A percentile compares a stretch with the other conserved stretches of the same genome.
These are phyloP conservation scores for Panagrolaimus sp. DNA, from an alignment of 1,140 invertebrate species.

Conservation along the genomic window DNA sequence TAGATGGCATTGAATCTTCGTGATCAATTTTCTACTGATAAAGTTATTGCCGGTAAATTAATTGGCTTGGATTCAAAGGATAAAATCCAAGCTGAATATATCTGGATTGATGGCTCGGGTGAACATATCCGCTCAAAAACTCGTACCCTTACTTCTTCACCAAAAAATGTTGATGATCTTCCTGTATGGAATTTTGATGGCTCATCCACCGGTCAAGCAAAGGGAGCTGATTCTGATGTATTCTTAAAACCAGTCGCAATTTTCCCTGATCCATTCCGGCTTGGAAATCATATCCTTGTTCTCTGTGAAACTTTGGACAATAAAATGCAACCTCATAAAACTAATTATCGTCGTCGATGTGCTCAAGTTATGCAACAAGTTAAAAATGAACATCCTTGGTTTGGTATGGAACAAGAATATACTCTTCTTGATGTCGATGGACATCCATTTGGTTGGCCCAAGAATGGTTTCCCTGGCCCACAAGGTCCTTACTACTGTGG, in stretches of 20 bases:
- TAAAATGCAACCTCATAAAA: conserved; percentile 70
- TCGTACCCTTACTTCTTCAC: conserved; percentile 72
- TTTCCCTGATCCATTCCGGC: conserved; percentile 84
- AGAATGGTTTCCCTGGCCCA: conserved; percentile 84
- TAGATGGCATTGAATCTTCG: conserved; percentile 55
- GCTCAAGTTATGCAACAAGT: conserved; percentile 70
- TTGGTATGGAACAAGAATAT: conserved; percentile 89
- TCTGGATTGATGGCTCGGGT: conserved; percentile 91
- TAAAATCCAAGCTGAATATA: conserved; percentile 75
- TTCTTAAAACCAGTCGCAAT: conserved; percentile 80
- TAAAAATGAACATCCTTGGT: conserved; percentile 74
- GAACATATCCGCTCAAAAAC: conserved; percentile 81
- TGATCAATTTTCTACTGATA: conserved; percentile 66
- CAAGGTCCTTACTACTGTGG: conserved; percentile 91
- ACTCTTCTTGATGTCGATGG: conserved; percentile 79
- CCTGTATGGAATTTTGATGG: conserved; percentile 95
- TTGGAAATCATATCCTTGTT: conserved; percentile 72
- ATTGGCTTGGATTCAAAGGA: conserved; percentile 71
- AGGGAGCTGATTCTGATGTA: conserved; percentile 73
- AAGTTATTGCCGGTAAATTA: conserved; percentile 69
- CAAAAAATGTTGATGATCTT: conserved; percentile 72
- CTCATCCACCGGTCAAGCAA: conserved; percentile 66
- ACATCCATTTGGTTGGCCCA: conserved; percentile 82
- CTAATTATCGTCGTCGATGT: conserved; percentile 73
- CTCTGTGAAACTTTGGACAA: conserved; percentile 75